Percentiles rank a stretch among this genome's conserved stretches.
Conservation (phyloP, 1,140 invertebrate species). For the Panulirus ornatus region DNA sequence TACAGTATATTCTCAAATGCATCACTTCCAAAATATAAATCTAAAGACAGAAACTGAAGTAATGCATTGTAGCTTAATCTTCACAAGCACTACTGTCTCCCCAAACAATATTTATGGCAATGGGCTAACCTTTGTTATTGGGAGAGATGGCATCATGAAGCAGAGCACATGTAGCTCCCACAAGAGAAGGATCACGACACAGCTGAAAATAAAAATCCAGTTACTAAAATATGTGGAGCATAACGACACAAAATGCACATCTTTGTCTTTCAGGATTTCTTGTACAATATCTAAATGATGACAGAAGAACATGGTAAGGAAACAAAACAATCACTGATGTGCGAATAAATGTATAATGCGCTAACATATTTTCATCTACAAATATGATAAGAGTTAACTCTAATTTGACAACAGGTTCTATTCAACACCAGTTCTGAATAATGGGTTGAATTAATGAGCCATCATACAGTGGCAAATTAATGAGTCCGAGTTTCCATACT, state of each 20-base stretch:
- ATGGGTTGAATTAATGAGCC: neutral
- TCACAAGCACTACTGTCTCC: too few relatives aligned
- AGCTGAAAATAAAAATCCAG: conserved; percentile 12
- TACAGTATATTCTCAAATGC: neutral
- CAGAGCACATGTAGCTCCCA: conserved; percentile 28
- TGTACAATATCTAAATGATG: too few relatives aligned
- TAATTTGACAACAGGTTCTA: neutral
- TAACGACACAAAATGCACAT: too few relatives aligned
- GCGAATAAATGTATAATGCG: too few relatives aligned
- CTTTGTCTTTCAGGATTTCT: too few relatives aligned
- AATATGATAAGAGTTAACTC: neutral
- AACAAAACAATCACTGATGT: too few relatives aligned
- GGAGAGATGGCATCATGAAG: conserved; percentile 48
- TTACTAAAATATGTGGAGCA: too few relatives aligned
- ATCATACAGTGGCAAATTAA: neutral
- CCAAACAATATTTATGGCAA: too few relatives aligned
- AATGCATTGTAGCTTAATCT: neutral
- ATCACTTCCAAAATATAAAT: neutral
- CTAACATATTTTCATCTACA: neutral
- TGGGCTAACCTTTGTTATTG: conserved; percentile 46
- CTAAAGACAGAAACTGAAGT: neutral
- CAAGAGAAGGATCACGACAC: conserved; percentile 30
- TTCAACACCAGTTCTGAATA: too few relatives aligned
- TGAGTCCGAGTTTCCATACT: neutral
- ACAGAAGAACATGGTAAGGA: too few relatives aligned